These are phyloP conservation scores for Clivina fossor DNA, from an alignment of 2,888 invertebrate species.

Conservation along the genomic window DNA sequence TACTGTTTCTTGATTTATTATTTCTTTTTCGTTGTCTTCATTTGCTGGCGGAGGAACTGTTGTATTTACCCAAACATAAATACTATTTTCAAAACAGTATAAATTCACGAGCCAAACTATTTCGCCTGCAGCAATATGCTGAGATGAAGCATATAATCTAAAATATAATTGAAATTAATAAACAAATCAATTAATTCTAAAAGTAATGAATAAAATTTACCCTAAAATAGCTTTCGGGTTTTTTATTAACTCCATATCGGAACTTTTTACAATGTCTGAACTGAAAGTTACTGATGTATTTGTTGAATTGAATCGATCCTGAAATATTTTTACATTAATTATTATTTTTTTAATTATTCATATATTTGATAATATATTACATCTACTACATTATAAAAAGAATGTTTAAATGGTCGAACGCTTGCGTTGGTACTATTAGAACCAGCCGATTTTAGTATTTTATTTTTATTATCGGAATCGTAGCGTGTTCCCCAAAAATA, in stretches of 20 bases:
- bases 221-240: slow-evolving; percentile 58
- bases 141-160: slow-evolving; percentile 59
- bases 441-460: slow-evolving; percentile 14
- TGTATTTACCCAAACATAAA: slow-evolving; percentile 64
- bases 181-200: slow-evolving; percentile 11
- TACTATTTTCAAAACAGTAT: slow-evolving; percentile 59
- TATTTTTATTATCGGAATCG: slow-evolving; percentile 48
- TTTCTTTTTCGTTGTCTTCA: slow-evolving; percentile 32
- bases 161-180: slow-evolving; percentile 22
- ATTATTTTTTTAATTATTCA: not conserved
- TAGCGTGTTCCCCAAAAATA: slow-evolving; percentile 69
- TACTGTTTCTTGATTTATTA: slow-evolving; percentile 29
- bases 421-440: slow-evolving; percentile 6
- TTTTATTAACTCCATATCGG: slow-evolving; percentile 52
- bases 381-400: slow-evolving; percentile 19
- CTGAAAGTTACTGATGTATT: slow-evolving; percentile 24
- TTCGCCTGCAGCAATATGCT: slow-evolving; percentile 57
- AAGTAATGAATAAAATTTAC: slow-evolving; percentile 48
- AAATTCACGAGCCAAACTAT: slow-evolving; percentile 59
- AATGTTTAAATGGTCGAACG: slow-evolving; percentile 21
- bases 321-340: slow-evolving; percentile 9
- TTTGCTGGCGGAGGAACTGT: slow-evolving; percentile 57
- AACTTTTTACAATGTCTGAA: slow-evolving; percentile 27
- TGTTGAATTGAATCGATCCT: slow-evolving; percentile 21
- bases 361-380: slow-evolving; percentile 1